Percentiles rank a stretch among this genome's conserved stretches.
These are phyloP conservation scores for Oceanodroma leucorhoa DNA, from an alignment of 2,797 vertebrate genomes.

Conservation along the genomic window DNA sequence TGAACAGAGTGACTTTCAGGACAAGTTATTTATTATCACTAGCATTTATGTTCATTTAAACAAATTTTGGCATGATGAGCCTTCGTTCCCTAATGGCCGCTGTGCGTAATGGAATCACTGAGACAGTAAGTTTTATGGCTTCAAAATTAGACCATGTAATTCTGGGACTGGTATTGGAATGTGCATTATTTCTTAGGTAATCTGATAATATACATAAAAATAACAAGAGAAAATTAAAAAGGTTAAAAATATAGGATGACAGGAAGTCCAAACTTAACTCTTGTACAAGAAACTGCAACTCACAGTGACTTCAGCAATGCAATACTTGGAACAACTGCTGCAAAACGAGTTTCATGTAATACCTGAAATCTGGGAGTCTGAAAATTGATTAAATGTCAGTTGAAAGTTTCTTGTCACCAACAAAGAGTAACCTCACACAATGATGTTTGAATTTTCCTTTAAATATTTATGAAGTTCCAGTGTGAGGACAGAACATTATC, in stretches of 20 bases:
- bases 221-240: not conserved
- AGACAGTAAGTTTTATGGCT: not conserved
- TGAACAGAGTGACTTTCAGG: not conserved
- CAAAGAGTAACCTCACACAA: not conserved
- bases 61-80: not conserved
- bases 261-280: not conserved
- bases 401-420: not conserved
- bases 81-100: not conserved
- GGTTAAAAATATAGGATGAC: not conserved
- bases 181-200: conserved; percentile 3
- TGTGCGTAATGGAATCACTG: not conserved
- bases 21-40: not conserved
- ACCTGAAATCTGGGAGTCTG: not conserved
- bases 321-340: not conserved
- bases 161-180: not conserved
- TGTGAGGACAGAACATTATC: not conserved
- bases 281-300: not conserved
- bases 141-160: not conserved
- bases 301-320: not conserved
- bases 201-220: not conserved
- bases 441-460: not conserved
- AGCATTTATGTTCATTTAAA: conserved; percentile 42
- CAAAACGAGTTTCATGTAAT: not conserved
- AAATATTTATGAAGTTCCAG: not conserved
- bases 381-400: not conserved